Evolutionary conservation across 2,113 vertebrate species (phyloP).

Genomic region (Stigmatopora argus): DNA sequence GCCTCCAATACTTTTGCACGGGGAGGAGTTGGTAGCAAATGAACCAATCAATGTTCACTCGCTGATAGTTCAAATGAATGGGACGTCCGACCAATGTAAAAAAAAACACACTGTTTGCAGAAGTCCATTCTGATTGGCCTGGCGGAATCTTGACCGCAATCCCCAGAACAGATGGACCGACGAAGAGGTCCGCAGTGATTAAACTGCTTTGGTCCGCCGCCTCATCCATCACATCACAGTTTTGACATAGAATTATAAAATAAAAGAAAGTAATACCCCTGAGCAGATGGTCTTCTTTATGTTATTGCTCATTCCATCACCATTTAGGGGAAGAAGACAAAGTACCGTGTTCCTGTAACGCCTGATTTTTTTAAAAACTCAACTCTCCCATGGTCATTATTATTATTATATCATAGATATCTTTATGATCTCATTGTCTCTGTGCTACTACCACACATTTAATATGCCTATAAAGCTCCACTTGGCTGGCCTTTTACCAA

Average conservation of each 20-base stretch:
- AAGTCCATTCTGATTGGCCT: neutral
- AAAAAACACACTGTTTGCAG: neutral
- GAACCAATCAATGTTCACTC: too few relatives aligned
- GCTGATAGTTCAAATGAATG: too few relatives aligned
- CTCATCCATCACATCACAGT: constrained; percentile 6
- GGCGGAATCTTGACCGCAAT: neutral
- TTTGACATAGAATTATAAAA: constrained; percentile 27
- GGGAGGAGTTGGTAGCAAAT: too few relatives aligned
- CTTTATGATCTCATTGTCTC: neutral
- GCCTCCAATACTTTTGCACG: too few relatives aligned
- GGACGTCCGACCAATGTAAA: too few relatives aligned
- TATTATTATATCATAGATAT: neutral
- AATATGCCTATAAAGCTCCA: neutral
- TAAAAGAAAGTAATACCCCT: constrained; percentile 5
- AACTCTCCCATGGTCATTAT: neutral
- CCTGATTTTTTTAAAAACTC: neutral
- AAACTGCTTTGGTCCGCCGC: neutral
- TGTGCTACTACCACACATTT: neutral
- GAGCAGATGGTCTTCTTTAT: constrained; percentile 27
- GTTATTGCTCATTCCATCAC: constrained; percentile 20
- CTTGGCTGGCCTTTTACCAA: neutral
- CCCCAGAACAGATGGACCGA: constrained; percentile 19
- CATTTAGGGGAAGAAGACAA: constrained; percentile 20
- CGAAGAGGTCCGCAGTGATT: constrained; percentile 1
- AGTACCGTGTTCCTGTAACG: constrained; percentile 1